A percentile compares a stretch with the other conserved stretches of the same genome.
Evolutionary conservation across 2,797 vertebrate species (phyloP).

Genomic region (Cuculus canorus): DNA sequence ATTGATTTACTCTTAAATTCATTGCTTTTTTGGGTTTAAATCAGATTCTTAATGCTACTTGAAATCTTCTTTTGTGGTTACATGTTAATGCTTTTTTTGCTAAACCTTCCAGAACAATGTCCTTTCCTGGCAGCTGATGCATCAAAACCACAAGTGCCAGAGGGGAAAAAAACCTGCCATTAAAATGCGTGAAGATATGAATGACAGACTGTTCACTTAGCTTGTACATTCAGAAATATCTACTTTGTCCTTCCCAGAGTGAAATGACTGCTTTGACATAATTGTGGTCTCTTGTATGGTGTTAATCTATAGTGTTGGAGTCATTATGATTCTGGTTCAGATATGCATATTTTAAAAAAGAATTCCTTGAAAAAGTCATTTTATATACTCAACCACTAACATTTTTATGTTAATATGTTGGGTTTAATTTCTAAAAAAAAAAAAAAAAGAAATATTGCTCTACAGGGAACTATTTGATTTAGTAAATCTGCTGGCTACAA

Average conservation of each 20-base stretch:
- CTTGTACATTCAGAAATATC: constrained; percentile 65
- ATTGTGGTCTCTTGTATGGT: constrained; percentile 26
- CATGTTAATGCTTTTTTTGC: constrained; percentile 34
- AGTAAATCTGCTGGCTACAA: background rate
- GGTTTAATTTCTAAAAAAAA: background rate
- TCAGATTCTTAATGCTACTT: constrained; percentile 55
- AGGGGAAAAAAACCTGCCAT: constrained; percentile 57
- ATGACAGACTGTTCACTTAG: constrained; percentile 56
- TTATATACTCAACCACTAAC: background rate
- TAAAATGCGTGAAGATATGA: constrained; percentile 50
- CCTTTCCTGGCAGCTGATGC: constrained; percentile 44
- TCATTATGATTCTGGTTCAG: constrained; percentile 51
- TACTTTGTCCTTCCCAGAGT: constrained; percentile 45
- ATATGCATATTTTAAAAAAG: constrained; percentile 7
- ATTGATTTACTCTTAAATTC: constrained; percentile 20
- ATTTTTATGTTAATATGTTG: constrained; percentile 29
- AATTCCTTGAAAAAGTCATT: constrained; percentile 11
- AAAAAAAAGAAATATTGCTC: background rate
- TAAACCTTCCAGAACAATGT: constrained; percentile 63
- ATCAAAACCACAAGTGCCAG: constrained; percentile 55
- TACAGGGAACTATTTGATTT: background rate
- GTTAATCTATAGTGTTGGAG: background rate
- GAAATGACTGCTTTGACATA: constrained; percentile 50
- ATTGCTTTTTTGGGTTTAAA: constrained; percentile 55
- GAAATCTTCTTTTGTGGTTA: constrained; percentile 53